Conservation (phyloP, 2,888 invertebrate genomes). For the Cosmopolites sordidus region DNA sequence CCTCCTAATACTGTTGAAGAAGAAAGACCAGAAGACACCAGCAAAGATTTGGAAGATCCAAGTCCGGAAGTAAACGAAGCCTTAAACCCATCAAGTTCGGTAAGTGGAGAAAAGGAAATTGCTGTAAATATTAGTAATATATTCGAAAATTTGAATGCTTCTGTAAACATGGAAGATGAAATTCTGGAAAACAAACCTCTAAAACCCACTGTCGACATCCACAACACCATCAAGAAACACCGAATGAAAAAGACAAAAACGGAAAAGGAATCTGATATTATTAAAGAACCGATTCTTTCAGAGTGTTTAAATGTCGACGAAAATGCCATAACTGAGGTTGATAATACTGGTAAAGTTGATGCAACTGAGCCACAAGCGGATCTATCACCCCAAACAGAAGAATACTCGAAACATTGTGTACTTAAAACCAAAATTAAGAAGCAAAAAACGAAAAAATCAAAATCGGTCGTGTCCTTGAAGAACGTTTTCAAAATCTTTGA, state of each 20-base stretch:
- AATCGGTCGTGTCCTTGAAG: neutral
- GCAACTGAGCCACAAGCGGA: neutral
- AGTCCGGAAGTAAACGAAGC: neutral
- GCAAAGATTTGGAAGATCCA: neutral
- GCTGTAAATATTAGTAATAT: too few relatives aligned
- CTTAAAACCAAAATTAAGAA: constrained; percentile 4
- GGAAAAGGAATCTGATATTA: neutral
- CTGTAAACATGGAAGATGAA: neutral
- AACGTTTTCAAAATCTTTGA: constrained; percentile 2
- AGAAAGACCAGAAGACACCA: neutral
- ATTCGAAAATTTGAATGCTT: neutral
- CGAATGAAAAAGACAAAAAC: neutral
- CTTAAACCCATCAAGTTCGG: too few relatives aligned
- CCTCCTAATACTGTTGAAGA: neutral
- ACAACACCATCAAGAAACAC: neutral
- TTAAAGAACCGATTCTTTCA: neutral
- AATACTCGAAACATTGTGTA: neutral
- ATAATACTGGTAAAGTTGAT: neutral
- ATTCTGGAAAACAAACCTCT: neutral
- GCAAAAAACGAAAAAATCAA: constrained; percentile 5
- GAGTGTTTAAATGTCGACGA: neutral
- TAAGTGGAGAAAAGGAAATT: neutral
- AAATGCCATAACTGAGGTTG: neutral
- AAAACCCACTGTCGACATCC: neutral
- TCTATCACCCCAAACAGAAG: neutral